Percentiles rank a stretch among this genome's conserved stretches.
Conservation (phyloP, 2,113 vertebrate species). For the Indicator maculatus region DNA sequence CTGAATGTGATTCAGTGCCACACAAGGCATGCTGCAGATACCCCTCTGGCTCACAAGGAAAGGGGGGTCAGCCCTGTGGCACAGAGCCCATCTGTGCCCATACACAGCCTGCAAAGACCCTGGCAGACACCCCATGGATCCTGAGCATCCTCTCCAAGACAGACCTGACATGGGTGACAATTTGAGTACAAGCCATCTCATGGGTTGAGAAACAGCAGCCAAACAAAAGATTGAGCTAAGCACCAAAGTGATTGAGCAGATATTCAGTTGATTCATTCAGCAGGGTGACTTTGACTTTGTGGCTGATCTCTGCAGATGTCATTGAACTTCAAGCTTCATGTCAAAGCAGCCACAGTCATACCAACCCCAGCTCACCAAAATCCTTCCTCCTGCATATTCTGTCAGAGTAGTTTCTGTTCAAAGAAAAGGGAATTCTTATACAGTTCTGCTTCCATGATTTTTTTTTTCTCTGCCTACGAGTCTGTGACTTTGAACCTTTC, state of each 20-base stretch:
- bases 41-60: neutral
- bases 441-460: neutral
- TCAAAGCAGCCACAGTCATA: neutral
- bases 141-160: neutral
- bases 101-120: neutral
- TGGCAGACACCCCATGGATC: accelerated
- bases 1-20: too few relatives aligned
- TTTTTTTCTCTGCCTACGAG: neutral
- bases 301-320: neutral
- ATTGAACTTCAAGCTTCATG: neutral
- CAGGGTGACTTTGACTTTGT: neutral
- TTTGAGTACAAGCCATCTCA: neutral
- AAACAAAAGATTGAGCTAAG: neutral
- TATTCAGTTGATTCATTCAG: neutral
- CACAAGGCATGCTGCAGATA: neutral
- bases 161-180: neutral
- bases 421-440: neutral
- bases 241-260: neutral
- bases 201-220: neutral
- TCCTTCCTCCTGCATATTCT: neutral
- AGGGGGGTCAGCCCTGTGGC: neutral
- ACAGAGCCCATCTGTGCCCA: accelerated
- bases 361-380: neutral
- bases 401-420: neutral
- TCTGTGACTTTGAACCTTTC: neutral